These are phyloP conservation scores for Hycleus cichorii DNA, from an alignment of 1,140 invertebrate genomes.

Conservation along the genomic window DNA sequence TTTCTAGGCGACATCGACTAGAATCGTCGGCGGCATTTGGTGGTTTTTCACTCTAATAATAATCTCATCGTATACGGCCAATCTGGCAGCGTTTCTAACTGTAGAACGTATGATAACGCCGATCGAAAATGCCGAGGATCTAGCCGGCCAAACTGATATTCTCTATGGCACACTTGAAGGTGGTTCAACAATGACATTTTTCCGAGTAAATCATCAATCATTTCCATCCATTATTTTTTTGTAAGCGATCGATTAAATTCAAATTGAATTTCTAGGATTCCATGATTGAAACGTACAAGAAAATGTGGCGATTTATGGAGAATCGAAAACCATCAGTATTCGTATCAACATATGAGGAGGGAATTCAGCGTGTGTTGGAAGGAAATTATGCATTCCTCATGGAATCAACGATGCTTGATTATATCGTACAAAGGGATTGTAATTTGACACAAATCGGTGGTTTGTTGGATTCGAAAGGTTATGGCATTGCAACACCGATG, in stretches of 20 bases:
- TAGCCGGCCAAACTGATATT: conserved; percentile 90
- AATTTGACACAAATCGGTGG: conserved; percentile 97
- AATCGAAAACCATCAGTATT: conserved; percentile 73
- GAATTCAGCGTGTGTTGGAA: conserved; percentile 73
- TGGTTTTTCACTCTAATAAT: conserved; percentile 99
- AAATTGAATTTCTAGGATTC: conserved; percentile 64
- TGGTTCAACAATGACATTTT: conserved; percentile 95
- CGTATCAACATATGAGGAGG: conserved; percentile 82
- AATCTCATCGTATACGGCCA: conserved; percentile 96
- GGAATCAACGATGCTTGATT: conserved; percentile 98
- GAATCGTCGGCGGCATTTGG: conserved; percentile 94
- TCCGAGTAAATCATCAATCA: conserved; percentile 62
- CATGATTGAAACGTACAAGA: conserved; percentile 90
- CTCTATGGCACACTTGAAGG: conserved; percentile 88
- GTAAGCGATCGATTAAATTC: neutral
- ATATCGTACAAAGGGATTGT: conserved; percentile 90
- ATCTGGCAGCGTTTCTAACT: conserved; percentile 92
- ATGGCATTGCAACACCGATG: conserved; percentile 83
- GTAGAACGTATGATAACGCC: conserved; percentile 95
- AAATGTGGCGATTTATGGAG: conserved; percentile 97
- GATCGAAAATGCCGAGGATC: conserved; percentile 90
- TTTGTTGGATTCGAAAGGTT: conserved; percentile 83
- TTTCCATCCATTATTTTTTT: neutral
- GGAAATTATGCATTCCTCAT: conserved; percentile 97
- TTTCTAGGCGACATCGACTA: conserved; percentile 79